Percentiles rank a stretch among this genome's conserved stretches.
Evolutionary conservation across 2,797 vertebrate species (phyloP).

Genomic region (Mormyrops boulengeri): DNA sequence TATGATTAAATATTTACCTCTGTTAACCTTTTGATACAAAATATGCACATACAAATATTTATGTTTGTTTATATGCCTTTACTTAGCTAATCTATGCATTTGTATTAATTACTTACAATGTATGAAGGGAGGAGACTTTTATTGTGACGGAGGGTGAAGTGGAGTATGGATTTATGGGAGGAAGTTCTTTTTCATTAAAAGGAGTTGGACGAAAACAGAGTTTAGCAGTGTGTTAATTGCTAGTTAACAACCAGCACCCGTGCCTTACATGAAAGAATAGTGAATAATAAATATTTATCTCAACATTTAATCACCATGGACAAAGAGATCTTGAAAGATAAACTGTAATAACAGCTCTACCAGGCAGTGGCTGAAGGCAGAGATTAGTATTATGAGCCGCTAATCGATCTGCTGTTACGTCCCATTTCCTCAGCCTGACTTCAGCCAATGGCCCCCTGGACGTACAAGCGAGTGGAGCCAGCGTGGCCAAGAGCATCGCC

Average conservation of each 20-base stretch:
- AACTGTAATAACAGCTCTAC: not conserved
- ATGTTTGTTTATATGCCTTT: not conserved
- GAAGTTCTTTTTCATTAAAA: not conserved
- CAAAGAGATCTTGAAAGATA: not conserved
- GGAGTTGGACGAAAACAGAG: not conserved
- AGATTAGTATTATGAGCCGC: not conserved
- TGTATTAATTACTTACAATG: not conserved
- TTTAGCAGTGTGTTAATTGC: not conserved
- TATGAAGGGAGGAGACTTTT: not conserved
- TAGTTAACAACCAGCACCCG: not conserved
- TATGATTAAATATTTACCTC: not conserved
- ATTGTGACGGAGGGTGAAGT: not conserved
- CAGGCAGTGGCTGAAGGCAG: not conserved
- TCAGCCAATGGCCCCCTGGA: slow-evolving; percentile 61
- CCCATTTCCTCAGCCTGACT: slow-evolving; percentile 47
- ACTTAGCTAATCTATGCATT: not conserved
- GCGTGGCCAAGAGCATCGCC: slow-evolving; percentile 73
- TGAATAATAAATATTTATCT: not conserved
- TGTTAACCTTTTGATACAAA: not conserved
- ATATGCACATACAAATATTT: not conserved
- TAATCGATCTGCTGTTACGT: slow-evolving; percentile 3
- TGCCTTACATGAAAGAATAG: not conserved
- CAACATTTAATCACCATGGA: not conserved
- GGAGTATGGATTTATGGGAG: too few species aligned
- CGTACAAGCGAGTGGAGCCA: slow-evolving; percentile 48